These are phyloP conservation scores for Drosophila pectinifera DNA, from an alignment of 1,140 invertebrate genomes.

Conservation along the genomic window DNA sequence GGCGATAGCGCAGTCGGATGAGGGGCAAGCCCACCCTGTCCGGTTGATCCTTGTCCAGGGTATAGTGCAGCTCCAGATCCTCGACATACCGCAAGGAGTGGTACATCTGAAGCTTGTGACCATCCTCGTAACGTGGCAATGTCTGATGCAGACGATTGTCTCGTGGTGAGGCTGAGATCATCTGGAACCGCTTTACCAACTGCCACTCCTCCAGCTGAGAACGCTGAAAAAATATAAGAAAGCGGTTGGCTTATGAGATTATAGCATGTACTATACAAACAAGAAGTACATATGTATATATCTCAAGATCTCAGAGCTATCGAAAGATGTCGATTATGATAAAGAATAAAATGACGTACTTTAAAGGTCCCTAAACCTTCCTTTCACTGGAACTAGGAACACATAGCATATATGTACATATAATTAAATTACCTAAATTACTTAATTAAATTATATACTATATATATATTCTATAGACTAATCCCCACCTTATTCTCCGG, in stretches of 20 bases:
- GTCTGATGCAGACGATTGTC: slow-evolving; percentile 34
- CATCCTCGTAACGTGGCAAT: slow-evolving; percentile 66
- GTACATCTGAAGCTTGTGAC: slow-evolving; percentile 70
- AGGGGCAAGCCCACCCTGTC: slow-evolving; percentile 66
- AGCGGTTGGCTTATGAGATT: too few relatives aligned
- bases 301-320: too few relatives aligned
- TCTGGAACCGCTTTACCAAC: slow-evolving; percentile 89
- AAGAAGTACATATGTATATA: too few relatives aligned
- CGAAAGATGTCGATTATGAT: too few relatives aligned
- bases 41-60: slow-evolving; percentile 57
- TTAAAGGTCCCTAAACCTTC: too few relatives aligned
- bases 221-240: slow-evolving; percentile 47
- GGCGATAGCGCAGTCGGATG: slow-evolving; percentile 65
- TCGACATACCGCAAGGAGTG: slow-evolving; percentile 67
- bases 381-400: too few relatives aligned
- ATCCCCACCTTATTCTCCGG: slow-evolving; percentile 67
- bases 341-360: too few relatives aligned
- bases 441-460: too few relatives aligned
- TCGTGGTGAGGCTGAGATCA: slow-evolving; percentile 86
- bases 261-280: too few relatives aligned
- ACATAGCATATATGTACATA: too few relatives aligned
- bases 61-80: slow-evolving; percentile 66
- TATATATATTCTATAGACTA: too few relatives aligned
- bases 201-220: slow-evolving; percentile 87
- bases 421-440: too few relatives aligned